These are phyloP conservation scores for Epizoanthus fatuus DNA, from an alignment of 92 coral and sea anemone species.

Conservation along the genomic window DNA sequence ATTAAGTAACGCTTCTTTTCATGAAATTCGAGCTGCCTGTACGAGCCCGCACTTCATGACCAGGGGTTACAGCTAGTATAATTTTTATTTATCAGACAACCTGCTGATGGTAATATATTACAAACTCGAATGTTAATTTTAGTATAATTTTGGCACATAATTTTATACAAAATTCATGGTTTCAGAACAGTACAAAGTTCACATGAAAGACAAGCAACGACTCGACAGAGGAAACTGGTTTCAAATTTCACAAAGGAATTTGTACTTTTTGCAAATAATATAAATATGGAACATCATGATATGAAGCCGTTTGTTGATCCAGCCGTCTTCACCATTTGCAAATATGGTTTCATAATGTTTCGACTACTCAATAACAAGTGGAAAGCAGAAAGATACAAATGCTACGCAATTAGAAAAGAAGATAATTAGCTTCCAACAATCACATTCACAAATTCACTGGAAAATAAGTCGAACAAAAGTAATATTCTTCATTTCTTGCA, in stretches of 20 bases:
- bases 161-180: not conserved
- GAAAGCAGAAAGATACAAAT: not conserved
- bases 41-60: too few relatives aligned
- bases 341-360: not conserved
- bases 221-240: not conserved
- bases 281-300: not conserved
- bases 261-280: not conserved
- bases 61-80: too few relatives aligned
- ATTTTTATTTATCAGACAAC: too few relatives aligned
- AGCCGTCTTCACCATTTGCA: slow-evolving; percentile 23
- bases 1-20: too few relatives aligned
- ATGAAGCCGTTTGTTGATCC: slow-evolving; percentile 15
- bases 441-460: slow-evolving; percentile 11
- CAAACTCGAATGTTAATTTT: not conserved
- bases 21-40: too few relatives aligned
- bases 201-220: not conserved
- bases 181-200: slow-evolving; percentile 34
- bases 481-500: not conserved
- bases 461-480: not conserved
- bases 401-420: not conserved
- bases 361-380: slow-evolving; percentile 12
- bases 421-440: not conserved
- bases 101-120: not conserved
- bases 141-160: not conserved
- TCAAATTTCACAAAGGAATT: slow-evolving; percentile 32